These are phyloP conservation scores for Galeruca laticollis DNA, from an alignment of 2,888 invertebrate species.

Conservation along the genomic window DNA sequence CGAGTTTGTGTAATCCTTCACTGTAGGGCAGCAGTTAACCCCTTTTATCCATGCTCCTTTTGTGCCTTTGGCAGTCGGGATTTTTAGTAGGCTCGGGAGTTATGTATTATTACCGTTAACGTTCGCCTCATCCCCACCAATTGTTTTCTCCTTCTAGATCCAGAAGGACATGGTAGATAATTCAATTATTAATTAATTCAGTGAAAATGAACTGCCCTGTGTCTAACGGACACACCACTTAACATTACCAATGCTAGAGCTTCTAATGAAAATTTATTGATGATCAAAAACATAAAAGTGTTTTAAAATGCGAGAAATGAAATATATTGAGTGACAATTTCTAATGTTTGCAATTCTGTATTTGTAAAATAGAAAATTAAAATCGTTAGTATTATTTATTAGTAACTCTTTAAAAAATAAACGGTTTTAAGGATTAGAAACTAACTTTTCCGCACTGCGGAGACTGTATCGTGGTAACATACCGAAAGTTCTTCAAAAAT, in stretches of 20 bases:
- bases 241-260: neutral
- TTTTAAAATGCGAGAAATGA: no score
- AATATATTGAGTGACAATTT: no score
- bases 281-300: neutral
- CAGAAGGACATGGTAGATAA: conserved; percentile 22
- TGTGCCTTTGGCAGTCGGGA: conserved; percentile 40
- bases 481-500: no score
- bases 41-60: conserved; percentile 36
- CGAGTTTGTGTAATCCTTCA: conserved; percentile 41
- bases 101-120: conserved; percentile 33
- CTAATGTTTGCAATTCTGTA: no score
- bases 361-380: no score
- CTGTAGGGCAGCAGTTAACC: conserved; percentile 40
- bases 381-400: no score
- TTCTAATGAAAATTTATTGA: neutral
- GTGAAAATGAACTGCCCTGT: conserved; percentile 20
- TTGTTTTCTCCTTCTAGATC: conserved; percentile 10
- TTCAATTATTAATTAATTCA: conserved; percentile 31
- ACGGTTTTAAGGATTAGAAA: no score
- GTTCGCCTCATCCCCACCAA: neutral
- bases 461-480: no score
- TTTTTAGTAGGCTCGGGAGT: conserved; percentile 38
- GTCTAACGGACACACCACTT: neutral
- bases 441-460: no score
- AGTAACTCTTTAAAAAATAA: no score